phyloP scores from a whole-genome alignment of 1,140 invertebrate genomes.

The Protaetia brevitarsis region DNA sequence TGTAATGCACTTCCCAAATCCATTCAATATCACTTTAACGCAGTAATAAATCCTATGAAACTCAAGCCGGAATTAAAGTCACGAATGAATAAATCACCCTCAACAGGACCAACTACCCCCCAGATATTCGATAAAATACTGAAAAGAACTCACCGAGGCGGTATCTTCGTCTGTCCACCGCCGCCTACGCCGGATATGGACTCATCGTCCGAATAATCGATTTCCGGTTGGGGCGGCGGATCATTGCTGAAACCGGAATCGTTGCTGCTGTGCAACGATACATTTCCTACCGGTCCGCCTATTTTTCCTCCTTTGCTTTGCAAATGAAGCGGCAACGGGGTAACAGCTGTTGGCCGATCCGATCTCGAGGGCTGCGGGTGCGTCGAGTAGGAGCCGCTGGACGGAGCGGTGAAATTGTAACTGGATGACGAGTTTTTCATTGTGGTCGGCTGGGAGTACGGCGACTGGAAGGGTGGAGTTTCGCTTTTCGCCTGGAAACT shows the following conservation, averaged over 20 bases:
- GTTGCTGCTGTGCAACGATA: conserved; percentile 83
- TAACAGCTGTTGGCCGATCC: conserved; percentile 52
- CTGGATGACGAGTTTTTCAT: conserved; percentile 56
- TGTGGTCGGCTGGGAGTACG: conserved; percentile 51
- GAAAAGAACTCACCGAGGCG: conserved; percentile 64
- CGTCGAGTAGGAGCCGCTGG: conserved; percentile 54
- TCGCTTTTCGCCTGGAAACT: conserved; percentile 43
- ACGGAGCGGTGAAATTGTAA: conserved; percentile 53
- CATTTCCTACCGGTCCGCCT: conserved; percentile 61
- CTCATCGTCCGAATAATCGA: conserved; percentile 88
- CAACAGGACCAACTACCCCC: background rate
- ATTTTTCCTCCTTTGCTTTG: conserved; percentile 43
- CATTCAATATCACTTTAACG: conserved; percentile 1
- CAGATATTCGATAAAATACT: background rate
- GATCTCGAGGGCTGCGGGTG: conserved; percentile 53
- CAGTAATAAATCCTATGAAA: background rate
- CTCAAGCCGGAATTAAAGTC: background rate
- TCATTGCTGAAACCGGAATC: conserved; percentile 90
- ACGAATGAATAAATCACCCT: conserved; percentile 1
- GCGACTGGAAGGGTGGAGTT: conserved; percentile 45
- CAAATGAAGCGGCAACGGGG: conserved; percentile 46
- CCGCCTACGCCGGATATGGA: conserved; percentile 48
- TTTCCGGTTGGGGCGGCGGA: conserved; percentile 80
- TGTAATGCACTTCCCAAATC: background rate
- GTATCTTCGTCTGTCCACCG: conserved; percentile 54